Evolutionary conservation across 1,140 invertebrate species (phyloP), one percentile per base, ranked within the genome.

Genomic region (Aleiodes sp.): DNA sequence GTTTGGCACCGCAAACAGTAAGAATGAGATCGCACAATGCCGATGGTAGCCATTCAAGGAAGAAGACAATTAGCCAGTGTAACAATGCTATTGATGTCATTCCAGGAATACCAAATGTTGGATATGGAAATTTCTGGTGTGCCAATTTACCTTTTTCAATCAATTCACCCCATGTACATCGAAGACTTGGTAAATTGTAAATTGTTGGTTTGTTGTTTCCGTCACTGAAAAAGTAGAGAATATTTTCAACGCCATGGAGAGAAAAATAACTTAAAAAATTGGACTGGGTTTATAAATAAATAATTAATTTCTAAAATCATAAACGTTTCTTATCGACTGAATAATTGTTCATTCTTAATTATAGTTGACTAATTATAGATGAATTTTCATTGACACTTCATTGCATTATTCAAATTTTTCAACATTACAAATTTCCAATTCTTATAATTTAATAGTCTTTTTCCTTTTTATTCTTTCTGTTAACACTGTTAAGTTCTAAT

Each of bases 11-110:
- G 56, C 65, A 56, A 14, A 76, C 33, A 24, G 41, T 43, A n/a
- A 81, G 66, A 29, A 77, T 65, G 26, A 52, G 65, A 71, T 82
- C 81, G 56, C 79, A 78, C 8, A 81, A 21, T 8, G 64, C 7
- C 31, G 80, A 79, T 56, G 82, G 82, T 41, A 83, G 21, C 79
- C 80, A 82, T 70, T 83, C 82, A 14, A 82, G 68, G 0, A 82
- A 35, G 14, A 77, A 24, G 19, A 83, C 74, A 35, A 81, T 46
- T 37, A 76, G 62, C 75, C 78, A 79, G 61, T 82, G 67, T 12
- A 80, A n/a, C 29, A 63, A 16, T 1, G 6, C 41, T 16, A 72
- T 63, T n/a, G 76, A 75, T 1, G 78, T 81, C 57, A 83, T 83
- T 19, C 82, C 82, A 14, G 72, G 73, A 14, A 81, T 41, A 10